Base-by-base conservation (phyloP, 2,113 vertebrate species). In the Hucho hucho region DNA sequence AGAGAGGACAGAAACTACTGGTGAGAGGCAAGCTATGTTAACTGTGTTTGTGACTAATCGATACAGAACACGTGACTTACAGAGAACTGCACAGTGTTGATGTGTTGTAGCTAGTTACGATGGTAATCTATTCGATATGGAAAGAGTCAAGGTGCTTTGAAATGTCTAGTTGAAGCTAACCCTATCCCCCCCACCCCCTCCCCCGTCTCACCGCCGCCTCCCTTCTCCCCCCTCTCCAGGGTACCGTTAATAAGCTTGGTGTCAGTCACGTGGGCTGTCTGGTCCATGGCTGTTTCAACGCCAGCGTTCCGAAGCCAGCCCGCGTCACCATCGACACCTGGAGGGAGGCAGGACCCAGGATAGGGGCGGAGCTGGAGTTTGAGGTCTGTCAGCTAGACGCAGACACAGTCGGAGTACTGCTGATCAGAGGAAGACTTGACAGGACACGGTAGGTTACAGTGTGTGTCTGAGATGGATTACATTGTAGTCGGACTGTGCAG, bases 261-360 rank as follows among this genome's bases (percentile, higher is more conserved):
- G 88, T 92, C 7, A 94, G 93, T 80, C 96, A 98, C 1, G 94
- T 97, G 67, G 98, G 98, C 68, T 98, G 97, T 80, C 88, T 99
- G 71, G 96, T 99, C 37, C 97, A 99, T 7, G 93, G 95, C 16
- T 99, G 97, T 80, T 99, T 99, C 83, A 99, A 99, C 69, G 98
- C 97, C 68, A 96, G 96, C 67, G 94, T 99, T 59, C 93, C 95
- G 29, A 97, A 94, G 77, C 98, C 97, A 9, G 88, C 88, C 73
- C 92, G 92, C 20, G 91, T 98, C 83, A 75, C 93, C 0, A 0
- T 84, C 56, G 95, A 89, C 20, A 92, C 94, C 37, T 98, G 97
- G 97, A 93, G 94, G 73, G 89, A 90, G 0, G 83, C 93, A 0
- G 94, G 94, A 2, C 92, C 97, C 4, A 89, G 87, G 14, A 89